Base-by-base conservation (phyloP, 2,113 vertebrate species). In the Speoplatyrhinus poulsoni region DNA sequence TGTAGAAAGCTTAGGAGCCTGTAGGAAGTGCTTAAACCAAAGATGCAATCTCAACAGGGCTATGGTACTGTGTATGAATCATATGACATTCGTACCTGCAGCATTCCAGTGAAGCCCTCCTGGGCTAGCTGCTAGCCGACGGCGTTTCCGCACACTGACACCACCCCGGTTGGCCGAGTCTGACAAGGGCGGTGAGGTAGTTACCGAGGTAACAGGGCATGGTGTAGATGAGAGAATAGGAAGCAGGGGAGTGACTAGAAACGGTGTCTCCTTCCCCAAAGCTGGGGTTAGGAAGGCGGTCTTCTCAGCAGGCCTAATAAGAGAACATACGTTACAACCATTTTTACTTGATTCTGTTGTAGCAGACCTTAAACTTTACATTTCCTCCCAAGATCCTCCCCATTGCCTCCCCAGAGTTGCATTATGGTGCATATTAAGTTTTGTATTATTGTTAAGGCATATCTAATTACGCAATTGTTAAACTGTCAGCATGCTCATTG, bases 81-180 rank as follows among this genome's bases (percentile, higher is more conserved):
- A 15, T 52, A 15, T 15, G 49, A 52, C 49, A 52, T 11, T 15
- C 49, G 4, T 26, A 95, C 94, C 94, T 94, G 92, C 68, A 47
- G 90, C 85, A 52, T 80, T 90, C 91, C 91, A 94, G 73, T 92
- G 94, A 69, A 94, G 90, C 33, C 93, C 93, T 58, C 93, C 91
- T 0, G 93, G 93, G 66, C 92, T 91, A 69, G 93, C 86, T 0
- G 91, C 91, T 3, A 95, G 88, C 6, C 92, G 92, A 16, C 90
- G 83, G 0, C 86, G 84, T 62, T 93, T 94, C 83, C 90, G 88
- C 62, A 91, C 68, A 60, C 65, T 83, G 67, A 84, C 72, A 0
- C 82, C 69, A 0, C 76, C 66, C 1, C 62, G 78, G 32, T 74
- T 64, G 72, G 76, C n/a, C 7, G 76, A 68, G 65, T 76, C 72